Conservation (phyloP, 1,140 invertebrate species). For the Drosophila ogumai region DNA sequence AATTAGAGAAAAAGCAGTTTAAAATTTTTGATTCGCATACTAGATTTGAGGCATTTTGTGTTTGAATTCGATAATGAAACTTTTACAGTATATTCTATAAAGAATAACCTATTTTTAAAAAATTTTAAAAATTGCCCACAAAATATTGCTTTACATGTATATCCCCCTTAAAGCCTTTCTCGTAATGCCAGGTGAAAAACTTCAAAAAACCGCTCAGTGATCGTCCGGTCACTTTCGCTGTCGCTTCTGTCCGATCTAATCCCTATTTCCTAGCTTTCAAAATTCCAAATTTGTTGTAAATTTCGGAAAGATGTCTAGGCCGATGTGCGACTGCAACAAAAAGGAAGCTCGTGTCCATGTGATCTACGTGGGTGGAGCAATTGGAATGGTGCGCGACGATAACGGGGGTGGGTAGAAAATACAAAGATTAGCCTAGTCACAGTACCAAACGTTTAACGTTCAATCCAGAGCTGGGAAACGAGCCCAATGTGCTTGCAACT, state of each 20-base stretch:
- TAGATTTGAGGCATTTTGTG: too few species aligned
- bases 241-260: neutral
- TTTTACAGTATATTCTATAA: too few species aligned
- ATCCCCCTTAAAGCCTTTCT: neutral
- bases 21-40: too few species aligned
- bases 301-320: conserved; percentile 14
- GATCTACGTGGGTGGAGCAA: conserved; percentile 94
- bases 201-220: neutral
- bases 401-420: conserved; percentile 87
- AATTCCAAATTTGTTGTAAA: conserved; percentile 18
- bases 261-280: neutral
- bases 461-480: conserved; percentile 86
- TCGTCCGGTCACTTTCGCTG: neutral
- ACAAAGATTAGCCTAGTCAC: neutral
- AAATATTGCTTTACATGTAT: too few species aligned
- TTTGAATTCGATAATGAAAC: too few species aligned
- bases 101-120: too few species aligned
- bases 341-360: conserved; percentile 89
- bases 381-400: conserved; percentile 93
- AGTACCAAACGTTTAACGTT: neutral
- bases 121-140: too few species aligned
- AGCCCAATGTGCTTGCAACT: conserved; percentile 86
- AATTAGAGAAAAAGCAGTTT: too few species aligned
- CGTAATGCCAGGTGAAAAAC: neutral
- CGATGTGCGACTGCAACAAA: conserved; percentile 15